Conservation (phyloP, 2,888 invertebrate species). For the Rhamphomyia laevipes region DNA sequence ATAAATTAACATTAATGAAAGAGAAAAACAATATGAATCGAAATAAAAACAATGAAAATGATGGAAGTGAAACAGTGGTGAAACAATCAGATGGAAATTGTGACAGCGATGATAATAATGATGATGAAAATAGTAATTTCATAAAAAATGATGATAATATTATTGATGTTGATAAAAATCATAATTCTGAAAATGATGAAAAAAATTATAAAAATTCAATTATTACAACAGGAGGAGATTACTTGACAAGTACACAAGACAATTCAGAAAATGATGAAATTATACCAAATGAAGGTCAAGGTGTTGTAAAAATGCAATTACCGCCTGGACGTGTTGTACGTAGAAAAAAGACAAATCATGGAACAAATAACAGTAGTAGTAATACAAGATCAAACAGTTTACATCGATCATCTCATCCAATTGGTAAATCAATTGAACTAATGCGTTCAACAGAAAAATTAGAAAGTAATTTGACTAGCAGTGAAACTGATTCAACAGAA, state of each 20-base stretch:
- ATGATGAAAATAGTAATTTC: conserved; percentile 8
- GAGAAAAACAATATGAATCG: conserved; percentile 8
- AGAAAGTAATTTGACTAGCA: conserved; percentile 38
- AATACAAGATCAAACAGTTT: conserved; percentile 21
- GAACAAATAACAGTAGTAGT: conserved; percentile 7
- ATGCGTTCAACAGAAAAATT: conserved; percentile 27
- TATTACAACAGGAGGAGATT: conserved; percentile 1
- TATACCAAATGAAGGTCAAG: conserved; percentile 46
- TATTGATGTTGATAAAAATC: background rate
- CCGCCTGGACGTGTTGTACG: conserved; percentile 57
- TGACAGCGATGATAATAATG: conserved; percentile 10
- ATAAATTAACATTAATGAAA: background rate
- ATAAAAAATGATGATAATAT: background rate
- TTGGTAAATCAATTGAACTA: conserved; percentile 39
- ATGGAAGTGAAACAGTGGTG: background rate
- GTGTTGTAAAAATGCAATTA: conserved; percentile 51
- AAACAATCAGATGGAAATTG: background rate
- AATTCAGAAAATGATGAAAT: background rate
- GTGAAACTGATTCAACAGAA: conserved; percentile 48
- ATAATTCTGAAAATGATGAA: conserved; percentile 6
- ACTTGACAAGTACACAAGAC: conserved; percentile 3
- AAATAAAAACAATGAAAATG: conserved; percentile 4
- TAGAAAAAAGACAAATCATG: conserved; percentile 29
- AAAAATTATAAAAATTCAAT: conserved; percentile 3
- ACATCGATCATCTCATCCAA: conserved; percentile 55